A percentile compares a stretch with the other conserved stretches of the same genome.
These are phyloP conservation scores for Pentamera pediparva DNA, from an alignment of 53 echinoderm and acorn worm genomes.

Conservation along the genomic window DNA sequence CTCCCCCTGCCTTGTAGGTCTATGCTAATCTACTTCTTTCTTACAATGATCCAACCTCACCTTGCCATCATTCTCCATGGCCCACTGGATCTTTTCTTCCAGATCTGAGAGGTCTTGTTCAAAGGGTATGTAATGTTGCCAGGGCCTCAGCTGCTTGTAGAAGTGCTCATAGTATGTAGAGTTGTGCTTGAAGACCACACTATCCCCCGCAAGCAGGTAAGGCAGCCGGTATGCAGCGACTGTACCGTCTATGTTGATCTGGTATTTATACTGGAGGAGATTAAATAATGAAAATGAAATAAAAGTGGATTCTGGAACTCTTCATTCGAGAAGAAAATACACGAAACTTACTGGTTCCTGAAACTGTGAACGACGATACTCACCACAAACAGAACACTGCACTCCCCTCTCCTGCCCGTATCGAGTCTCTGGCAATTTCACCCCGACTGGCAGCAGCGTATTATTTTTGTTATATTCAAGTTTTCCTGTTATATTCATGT, in stretches of 20 bases:
- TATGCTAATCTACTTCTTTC: no score
- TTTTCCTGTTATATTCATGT: no score
- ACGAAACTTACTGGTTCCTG: neutral
- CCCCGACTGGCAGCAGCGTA: no score
- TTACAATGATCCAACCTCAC: constrained; percentile 18
- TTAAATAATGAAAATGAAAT: neutral
- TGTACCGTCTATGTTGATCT: constrained; percentile 95
- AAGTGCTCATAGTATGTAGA: constrained; percentile 95
- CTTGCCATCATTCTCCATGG: constrained; percentile 75
- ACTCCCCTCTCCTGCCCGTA: no score
- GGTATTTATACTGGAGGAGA: constrained; percentile 80
- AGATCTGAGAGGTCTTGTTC: constrained; percentile 77
- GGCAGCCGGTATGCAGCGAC: constrained; percentile 97
- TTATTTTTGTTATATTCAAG: no score
- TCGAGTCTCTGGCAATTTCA: no score
- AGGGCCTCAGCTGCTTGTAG: constrained; percentile 73
- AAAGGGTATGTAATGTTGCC: constrained; percentile 92
- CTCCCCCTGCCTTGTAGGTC: no score
- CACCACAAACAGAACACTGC: no score
- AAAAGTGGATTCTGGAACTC: no score
- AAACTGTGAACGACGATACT: no score
- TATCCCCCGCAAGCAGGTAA: constrained; percentile 84
- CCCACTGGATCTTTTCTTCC: constrained; percentile 89
- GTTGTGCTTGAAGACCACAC: constrained; percentile 83
- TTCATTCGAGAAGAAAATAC: neutral